Base-by-base conservation (phyloP, 2,113 vertebrate species). In the Phainopepla nitens region DNA sequence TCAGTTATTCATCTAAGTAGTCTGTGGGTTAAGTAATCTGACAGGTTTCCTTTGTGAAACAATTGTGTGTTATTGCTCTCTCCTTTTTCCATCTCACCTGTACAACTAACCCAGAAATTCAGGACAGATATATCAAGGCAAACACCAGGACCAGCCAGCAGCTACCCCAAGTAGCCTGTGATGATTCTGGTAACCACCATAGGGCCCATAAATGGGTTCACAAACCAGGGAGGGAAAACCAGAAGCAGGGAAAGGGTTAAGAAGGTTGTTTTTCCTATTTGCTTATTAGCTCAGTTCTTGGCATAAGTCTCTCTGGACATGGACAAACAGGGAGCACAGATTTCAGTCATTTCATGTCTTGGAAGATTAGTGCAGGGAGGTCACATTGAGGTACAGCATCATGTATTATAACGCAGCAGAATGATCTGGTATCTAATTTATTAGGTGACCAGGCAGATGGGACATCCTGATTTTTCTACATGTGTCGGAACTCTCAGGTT, bases 21-120 rank as follows among this genome's bases (percentile, higher is more conserved):
- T 90, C 80, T 90, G 92, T 84, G 86, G 90, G 90, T 92, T 96
- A 96, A 97, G 95, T 87, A 94, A 96, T 96, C 92, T 93, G 82
- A 91, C 90, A 90, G 65, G 49, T 92, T 94, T 92, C 88, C 92
- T 94, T 83, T 94, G 77, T 87, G 72, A 96, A 93, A 95, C 82
- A 95, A 57, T 71, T 69, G 86, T 64, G n/a, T 64, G 69, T 71
- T 92, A 89, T 53, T 92, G 68, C 77, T 56, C 76, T 95, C 80
- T 88, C 65, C 60, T 73, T 93, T 93, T 94, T 75, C 51, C 44
- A 65, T 87, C 71, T 93, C 72, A 89, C 64, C 69, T 68, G n/a
- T 78, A 84, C 64, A 90, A 64, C 72, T 89, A 90, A 75, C 57
- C 36, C n/a, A 89, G 81, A 94, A 91, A 89, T 95, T 87, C 62